Percentiles rank a stretch among this genome's conserved stretches.
These are phyloP conservation scores for Acanthochromis polyacanthus DNA, from an alignment of 2,113 vertebrate species.

Conservation along the genomic window DNA sequence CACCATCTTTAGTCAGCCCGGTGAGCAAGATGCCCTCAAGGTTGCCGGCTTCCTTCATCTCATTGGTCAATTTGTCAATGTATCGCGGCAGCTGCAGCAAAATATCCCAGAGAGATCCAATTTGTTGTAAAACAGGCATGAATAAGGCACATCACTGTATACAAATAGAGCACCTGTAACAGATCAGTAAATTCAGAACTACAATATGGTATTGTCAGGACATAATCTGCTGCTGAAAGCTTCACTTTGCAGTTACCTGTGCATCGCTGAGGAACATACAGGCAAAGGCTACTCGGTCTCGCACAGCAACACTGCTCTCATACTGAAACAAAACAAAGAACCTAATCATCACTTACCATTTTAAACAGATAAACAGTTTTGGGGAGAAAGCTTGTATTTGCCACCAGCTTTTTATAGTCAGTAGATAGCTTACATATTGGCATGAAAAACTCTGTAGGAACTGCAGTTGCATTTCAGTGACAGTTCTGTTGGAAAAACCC, in stretches of 20 bases:
- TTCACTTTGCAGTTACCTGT: slow-evolving; percentile 86
- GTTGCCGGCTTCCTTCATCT: slow-evolving; percentile 97
- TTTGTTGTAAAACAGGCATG: not conserved
- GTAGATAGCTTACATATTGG: not conserved
- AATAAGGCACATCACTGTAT: not conserved
- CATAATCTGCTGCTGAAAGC: too few species aligned
- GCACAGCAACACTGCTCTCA: slow-evolving; percentile 93
- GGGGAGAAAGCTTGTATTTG: not conserved
- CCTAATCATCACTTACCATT: not conserved
- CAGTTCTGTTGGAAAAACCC: not conserved
- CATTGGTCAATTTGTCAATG: slow-evolving; percentile 95
- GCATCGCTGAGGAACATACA: slow-evolving; percentile 95
- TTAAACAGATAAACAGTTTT: too few species aligned
- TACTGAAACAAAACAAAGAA: slow-evolving; percentile 82
- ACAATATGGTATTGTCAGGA: not conserved
- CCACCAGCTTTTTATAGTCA: not conserved
- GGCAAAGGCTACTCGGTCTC: slow-evolving; percentile 97
- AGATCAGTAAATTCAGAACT: too few species aligned
- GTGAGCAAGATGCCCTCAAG: slow-evolving; percentile 97
- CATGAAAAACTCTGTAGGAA: not conserved
- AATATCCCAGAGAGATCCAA: not conserved
- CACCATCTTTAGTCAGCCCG: slow-evolving; percentile 95
- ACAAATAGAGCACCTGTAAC: not conserved
- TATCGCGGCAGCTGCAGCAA: slow-evolving; percentile 90
- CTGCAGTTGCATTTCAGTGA: too few species aligned